Percentiles rank a stretch among this genome's conserved stretches.
phyloP scores from a whole-genome alignment of 2,113 vertebrate genomes.

The Archocentrus centrarchus region DNA sequence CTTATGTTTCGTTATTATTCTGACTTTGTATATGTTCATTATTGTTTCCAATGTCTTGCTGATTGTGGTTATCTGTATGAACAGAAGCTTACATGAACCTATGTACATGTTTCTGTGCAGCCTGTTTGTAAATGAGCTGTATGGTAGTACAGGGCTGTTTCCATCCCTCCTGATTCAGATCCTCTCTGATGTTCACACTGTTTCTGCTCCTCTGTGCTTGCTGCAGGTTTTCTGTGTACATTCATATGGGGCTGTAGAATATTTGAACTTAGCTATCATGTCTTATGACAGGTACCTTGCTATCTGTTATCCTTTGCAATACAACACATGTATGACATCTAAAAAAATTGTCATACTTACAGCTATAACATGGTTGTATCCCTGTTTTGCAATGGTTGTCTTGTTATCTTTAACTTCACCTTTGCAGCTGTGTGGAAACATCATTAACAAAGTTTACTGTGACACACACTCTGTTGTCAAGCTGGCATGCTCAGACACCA shows the following conservation, averaged over 20 bases:
- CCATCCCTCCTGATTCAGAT: too few relatives aligned
- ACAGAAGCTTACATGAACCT: too few relatives aligned
- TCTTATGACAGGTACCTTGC: slow-evolving; percentile 43
- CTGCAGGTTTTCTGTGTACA: too few relatives aligned
- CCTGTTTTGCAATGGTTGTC: slow-evolving; percentile 43
- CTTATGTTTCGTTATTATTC: background rate
- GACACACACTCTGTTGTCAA: too few relatives aligned
- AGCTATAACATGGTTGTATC: too few relatives aligned
- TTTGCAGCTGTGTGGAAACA: slow-evolving; percentile 38
- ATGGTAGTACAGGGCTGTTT: too few relatives aligned
- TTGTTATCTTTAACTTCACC: background rate
- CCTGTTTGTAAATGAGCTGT: too few relatives aligned
- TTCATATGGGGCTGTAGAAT: background rate
- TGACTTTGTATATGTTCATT: background rate
- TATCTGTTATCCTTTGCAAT: slow-evolving; percentile 38
- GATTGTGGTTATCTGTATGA: too few relatives aligned
- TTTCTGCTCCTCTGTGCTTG: background rate
- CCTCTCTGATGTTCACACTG: background rate
- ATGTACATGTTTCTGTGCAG: too few relatives aligned
- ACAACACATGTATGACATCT: background rate
- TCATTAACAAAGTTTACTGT: too few relatives aligned
- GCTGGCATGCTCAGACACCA: too few relatives aligned
- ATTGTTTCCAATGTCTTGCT: background rate
- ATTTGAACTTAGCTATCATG: slow-evolving; percentile 22
- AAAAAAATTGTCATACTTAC: background rate